Percentiles rank a stretch among this genome's conserved stretches.
Conservation (phyloP, 2,888 invertebrate species). For the Invenusta paracnida region DNA sequence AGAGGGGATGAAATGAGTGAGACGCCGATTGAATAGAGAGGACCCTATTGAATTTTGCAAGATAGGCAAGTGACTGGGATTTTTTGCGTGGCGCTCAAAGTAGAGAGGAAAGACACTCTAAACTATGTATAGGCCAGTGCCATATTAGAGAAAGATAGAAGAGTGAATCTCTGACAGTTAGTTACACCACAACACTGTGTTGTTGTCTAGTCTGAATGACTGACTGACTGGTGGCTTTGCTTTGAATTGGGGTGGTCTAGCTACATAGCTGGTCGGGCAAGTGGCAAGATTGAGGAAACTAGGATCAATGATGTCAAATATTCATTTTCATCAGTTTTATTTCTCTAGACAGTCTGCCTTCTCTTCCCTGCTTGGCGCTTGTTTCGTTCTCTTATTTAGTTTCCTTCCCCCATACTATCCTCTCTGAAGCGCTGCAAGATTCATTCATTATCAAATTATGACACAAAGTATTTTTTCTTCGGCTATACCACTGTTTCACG, state of each 20-base stretch:
- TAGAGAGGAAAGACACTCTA: too few relatives aligned
- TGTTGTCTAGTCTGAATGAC: background rate
- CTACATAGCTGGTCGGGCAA: background rate
- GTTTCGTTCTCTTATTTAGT: too few relatives aligned
- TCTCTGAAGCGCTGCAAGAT: background rate
- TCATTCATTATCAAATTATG: background rate
- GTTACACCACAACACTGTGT: background rate
- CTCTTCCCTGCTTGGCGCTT: too few relatives aligned
- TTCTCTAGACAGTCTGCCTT: too few relatives aligned
- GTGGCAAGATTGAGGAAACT: background rate
- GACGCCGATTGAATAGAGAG: background rate
- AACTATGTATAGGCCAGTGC: too few relatives aligned
- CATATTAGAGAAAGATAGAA: background rate
- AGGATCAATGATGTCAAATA: background rate
- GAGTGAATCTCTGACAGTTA: background rate
- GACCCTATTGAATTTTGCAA: background rate
- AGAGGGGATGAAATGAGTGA: too few relatives aligned
- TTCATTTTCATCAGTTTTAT: background rate
- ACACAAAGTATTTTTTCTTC: background rate
- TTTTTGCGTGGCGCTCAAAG: too few relatives aligned
- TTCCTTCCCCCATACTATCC: too few relatives aligned
- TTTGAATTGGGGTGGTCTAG: too few relatives aligned
- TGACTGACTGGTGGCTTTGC: too few relatives aligned
- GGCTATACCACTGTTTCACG: background rate
- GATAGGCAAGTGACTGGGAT: background rate